Conservation (phyloP, 2,797 vertebrate genomes). For the Euthynnus affinis region DNA sequence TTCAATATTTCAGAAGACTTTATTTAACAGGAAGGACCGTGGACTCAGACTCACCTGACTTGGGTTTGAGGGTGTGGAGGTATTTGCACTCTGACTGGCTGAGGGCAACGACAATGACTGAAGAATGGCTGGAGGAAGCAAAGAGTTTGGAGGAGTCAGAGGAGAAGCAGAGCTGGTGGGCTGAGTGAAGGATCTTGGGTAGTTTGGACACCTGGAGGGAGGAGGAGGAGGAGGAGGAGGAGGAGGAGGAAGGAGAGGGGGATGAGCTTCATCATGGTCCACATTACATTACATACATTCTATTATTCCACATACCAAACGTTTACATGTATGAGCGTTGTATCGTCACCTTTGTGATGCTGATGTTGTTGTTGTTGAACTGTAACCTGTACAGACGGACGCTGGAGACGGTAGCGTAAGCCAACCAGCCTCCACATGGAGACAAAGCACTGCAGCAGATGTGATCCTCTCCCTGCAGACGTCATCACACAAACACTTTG, state of each 20-base stretch:
- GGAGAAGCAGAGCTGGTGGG: slow-evolving; percentile 92
- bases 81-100: slow-evolving; percentile 84
- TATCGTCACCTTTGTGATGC: slow-evolving; percentile 86
- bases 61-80: slow-evolving; percentile 85
- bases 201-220: slow-evolving; percentile 83
- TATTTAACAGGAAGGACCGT: not conserved
- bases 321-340: too few relatives aligned
- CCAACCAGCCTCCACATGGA: slow-evolving; percentile 91
- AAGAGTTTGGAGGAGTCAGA: slow-evolving; percentile 90
- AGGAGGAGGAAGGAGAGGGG: not conserved
- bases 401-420: slow-evolving; percentile 87
- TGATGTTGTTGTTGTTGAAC: slow-evolving; percentile 78
- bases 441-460: slow-evolving; percentile 93
- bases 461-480: slow-evolving; percentile 90
- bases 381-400: slow-evolving; percentile 89
- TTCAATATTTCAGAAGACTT: not conserved
- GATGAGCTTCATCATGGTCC: not conserved
- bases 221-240: not conserved
- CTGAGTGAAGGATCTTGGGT: slow-evolving; percentile 85
- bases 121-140: slow-evolving; percentile 84
- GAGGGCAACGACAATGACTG: slow-evolving; percentile 86
- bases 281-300: not conserved
- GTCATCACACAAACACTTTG: not conserved
- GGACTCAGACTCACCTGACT: slow-evolving; percentile 83
- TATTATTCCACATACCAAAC: not conserved